Conservation (phyloP, 2,113 vertebrate genomes). For the Proterorhinus semilunaris region DNA sequence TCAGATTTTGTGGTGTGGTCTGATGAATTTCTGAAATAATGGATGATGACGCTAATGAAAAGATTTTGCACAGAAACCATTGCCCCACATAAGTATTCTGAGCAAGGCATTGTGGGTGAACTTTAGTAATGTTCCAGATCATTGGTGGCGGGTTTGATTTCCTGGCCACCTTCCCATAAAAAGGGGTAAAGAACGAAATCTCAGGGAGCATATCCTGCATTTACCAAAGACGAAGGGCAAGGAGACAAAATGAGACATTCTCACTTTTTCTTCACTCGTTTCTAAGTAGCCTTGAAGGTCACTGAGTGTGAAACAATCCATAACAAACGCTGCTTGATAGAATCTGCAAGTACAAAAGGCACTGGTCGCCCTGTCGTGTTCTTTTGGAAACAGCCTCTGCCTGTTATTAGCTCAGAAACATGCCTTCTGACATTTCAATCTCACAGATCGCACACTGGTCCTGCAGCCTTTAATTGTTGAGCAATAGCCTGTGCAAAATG, state of each 20-base stretch:
- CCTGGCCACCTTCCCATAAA: slow-evolving; percentile 27
- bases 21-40: too few relatives aligned
- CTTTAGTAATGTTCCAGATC: slow-evolving; percentile 53
- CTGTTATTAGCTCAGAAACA: slow-evolving; percentile 28
- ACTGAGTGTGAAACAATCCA: slow-evolving; percentile 67
- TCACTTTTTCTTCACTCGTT: slow-evolving; percentile 41
- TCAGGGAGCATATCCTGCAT: slow-evolving; percentile 26
- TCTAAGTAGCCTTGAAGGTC: slow-evolving; percentile 81
- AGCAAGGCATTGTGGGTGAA: slow-evolving; percentile 39
- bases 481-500: slow-evolving; percentile 36
- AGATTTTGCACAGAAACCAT: slow-evolving; percentile 12
- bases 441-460: slow-evolving; percentile 32
- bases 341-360: slow-evolving; percentile 68
- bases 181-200: slow-evolving; percentile 15
- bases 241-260: slow-evolving; percentile 40
- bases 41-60: too few relatives aligned
- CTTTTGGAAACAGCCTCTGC: slow-evolving; percentile 19
- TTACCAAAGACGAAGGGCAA: slow-evolving; percentile 27
- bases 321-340: slow-evolving; percentile 80
- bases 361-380: slow-evolving; percentile 35
- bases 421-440: slow-evolving; percentile 62
- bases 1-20: too few relatives aligned
- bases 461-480: slow-evolving; percentile 30
- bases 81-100: slow-evolving; percentile 35
- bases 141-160: slow-evolving; percentile 45